Conservation (phyloP, 2,888 invertebrate genomes). For the Stramonita haemastoma region DNA sequence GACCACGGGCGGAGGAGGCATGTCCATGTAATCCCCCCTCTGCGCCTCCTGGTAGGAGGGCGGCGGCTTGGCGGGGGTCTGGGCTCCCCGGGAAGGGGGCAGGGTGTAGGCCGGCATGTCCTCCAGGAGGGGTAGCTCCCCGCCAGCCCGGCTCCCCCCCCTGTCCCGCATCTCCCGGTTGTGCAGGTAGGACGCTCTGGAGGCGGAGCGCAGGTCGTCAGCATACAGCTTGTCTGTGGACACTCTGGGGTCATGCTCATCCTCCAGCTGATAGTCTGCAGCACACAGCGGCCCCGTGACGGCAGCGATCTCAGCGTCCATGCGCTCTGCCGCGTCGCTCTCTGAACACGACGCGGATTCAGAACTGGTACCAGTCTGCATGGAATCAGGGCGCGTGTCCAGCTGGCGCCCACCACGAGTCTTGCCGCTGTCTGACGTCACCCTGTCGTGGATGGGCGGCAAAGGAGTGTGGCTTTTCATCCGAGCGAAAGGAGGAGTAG, state of each 20-base stretch:
- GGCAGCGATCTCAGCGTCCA: too few species aligned
- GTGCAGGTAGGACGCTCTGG: neutral
- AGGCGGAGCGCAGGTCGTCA: neutral
- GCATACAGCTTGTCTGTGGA: neutral
- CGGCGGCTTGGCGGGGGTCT: neutral
- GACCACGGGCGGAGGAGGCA: neutral
- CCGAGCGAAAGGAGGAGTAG: too few species aligned
- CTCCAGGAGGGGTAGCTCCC: neutral
- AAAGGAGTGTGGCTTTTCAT: too few species aligned
- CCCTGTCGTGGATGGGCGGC: too few species aligned
- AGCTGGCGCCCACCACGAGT: too few species aligned
- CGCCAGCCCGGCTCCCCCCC: neutral
- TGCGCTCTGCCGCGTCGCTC: too few species aligned
- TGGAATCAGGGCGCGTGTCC: too few species aligned
- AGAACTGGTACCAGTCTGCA: too few species aligned
- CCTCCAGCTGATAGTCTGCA: too few species aligned
- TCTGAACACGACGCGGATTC: too few species aligned
- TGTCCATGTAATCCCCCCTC: neutral
- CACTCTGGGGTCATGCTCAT: neutral
- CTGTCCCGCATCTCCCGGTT: neutral
- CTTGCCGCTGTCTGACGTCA: too few species aligned
- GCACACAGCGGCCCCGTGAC: too few species aligned
- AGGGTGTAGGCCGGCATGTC: constrained; percentile 6
- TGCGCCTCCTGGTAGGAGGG: neutral
- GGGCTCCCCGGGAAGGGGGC: neutral